Conservation (phyloP, 2,797 vertebrate species). For the Manis javanica region DNA sequence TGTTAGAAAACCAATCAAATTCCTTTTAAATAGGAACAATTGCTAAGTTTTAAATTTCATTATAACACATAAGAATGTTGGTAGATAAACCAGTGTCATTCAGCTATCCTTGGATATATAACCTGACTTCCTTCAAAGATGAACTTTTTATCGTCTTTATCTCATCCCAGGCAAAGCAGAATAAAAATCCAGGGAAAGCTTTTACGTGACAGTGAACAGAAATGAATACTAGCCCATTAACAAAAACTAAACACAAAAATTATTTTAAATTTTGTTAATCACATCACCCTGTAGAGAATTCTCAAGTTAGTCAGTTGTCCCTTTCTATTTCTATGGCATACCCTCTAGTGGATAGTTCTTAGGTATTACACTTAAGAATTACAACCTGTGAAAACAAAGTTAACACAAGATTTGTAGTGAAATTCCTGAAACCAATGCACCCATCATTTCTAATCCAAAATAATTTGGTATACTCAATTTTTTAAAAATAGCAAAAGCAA, state of each 20-base stretch:
- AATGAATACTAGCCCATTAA: conserved; percentile 48
- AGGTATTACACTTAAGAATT: neutral
- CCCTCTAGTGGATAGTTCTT: neutral
- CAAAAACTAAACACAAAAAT: conserved; percentile 44
- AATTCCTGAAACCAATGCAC: conserved; percentile 8
- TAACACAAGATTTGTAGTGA: neutral
- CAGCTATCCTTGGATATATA: conserved; percentile 35
- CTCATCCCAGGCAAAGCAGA: conserved; percentile 38
- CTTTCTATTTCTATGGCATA: conserved; percentile 56
- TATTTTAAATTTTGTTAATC: conserved; percentile 47
- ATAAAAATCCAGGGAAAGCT: neutral
- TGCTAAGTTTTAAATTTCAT: conserved; percentile 64
- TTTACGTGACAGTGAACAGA: conserved; percentile 55
- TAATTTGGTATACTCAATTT: neutral
- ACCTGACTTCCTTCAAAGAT: conserved; percentile 41
- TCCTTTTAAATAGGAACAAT: conserved; percentile 56
- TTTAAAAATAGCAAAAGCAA: conserved; percentile 9
- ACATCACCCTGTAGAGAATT: conserved; percentile 23
- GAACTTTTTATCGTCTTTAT: conserved; percentile 54
- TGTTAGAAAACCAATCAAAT: conserved; percentile 59
- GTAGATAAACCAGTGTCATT: conserved; percentile 44
- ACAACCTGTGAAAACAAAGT: conserved; percentile 4
- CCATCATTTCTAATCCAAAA: conserved; percentile 49
- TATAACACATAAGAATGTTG: conserved; percentile 45
- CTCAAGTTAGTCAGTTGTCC: conserved; percentile 1